These are phyloP conservation scores for Gobionotothen gibberifrons DNA, from an alignment of 2,797 vertebrate species.

Conservation along the genomic window DNA sequence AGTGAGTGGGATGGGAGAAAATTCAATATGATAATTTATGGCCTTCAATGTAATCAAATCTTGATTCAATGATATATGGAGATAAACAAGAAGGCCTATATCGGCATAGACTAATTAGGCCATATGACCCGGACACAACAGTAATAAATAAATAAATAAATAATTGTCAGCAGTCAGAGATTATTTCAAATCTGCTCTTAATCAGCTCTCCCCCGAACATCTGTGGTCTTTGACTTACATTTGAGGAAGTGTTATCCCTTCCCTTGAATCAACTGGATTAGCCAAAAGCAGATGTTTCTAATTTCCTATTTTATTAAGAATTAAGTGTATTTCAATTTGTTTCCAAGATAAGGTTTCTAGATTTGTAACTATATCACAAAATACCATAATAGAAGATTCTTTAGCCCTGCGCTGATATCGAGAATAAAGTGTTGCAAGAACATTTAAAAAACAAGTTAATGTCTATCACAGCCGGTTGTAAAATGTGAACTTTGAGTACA, in stretches of 20 bases:
- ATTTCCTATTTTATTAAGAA: neutral
- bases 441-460: neutral
- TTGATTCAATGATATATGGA: too few species aligned
- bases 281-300: neutral
- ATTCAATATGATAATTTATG: too few species aligned
- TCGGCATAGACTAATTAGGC: too few species aligned
- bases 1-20: too few species aligned
- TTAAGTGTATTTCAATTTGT: neutral
- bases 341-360: neutral
- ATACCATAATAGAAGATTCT: neutral
- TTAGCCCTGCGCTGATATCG: neutral
- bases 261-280: neutral
- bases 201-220: neutral
- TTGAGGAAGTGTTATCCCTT: neutral
- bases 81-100: too few species aligned
- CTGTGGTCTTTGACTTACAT: neutral
- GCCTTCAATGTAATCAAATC: too few species aligned
- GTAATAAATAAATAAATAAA: neutral
- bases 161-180: neutral
- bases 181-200: neutral
- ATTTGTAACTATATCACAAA: neutral
- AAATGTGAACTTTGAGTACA: neutral
- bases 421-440: neutral
- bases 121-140: too few species aligned
- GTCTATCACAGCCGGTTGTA: neutral